Conservation (phyloP, 2,888 invertebrate species). For the Stenoptilia bipunctidactyla region DNA sequence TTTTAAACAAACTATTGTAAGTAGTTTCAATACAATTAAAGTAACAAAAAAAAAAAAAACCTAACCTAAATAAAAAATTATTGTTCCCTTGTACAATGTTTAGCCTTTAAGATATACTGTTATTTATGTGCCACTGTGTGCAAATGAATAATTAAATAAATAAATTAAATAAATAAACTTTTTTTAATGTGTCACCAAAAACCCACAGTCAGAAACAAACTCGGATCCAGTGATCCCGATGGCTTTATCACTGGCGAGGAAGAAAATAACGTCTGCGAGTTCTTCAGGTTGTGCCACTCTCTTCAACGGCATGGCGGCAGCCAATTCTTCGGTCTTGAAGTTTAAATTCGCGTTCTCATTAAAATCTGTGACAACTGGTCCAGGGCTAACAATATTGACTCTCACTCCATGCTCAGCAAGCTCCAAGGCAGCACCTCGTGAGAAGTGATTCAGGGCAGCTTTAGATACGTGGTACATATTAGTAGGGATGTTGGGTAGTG, state of each 20-base stretch:
- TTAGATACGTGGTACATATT: conserved; percentile 10
- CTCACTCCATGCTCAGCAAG: conserved; percentile 74
- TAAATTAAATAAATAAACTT: not conserved
- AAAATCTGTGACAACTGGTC: conserved; percentile 56
- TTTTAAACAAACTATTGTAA: too few species aligned
- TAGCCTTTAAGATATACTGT: too few species aligned
- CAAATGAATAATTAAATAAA: too few species aligned
- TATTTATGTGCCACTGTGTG: too few species aligned
- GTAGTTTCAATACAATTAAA: too few species aligned
- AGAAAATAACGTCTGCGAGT: conserved; percentile 19
- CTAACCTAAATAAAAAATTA: too few species aligned
- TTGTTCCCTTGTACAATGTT: not conserved
- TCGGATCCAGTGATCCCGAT: conserved; percentile 23
- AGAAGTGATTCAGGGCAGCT: conserved; percentile 73
- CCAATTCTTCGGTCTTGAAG: conserved; percentile 4
- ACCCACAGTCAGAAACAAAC: conserved; percentile 20
- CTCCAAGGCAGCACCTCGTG: conserved; percentile 76
- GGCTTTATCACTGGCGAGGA: conserved; percentile 20
- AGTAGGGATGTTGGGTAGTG: conserved; percentile 12
- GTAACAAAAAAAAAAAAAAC: too few species aligned
- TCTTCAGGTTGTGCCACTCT: conserved; percentile 22
- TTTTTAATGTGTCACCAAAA: conserved; percentile 8
- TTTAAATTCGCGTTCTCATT: conserved; percentile 19
- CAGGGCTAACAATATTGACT: conserved; percentile 52
- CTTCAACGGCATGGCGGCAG: conserved; percentile 17